Conservation (phyloP, 1,140 invertebrate genomes). For the Colletes latitarsis region DNA sequence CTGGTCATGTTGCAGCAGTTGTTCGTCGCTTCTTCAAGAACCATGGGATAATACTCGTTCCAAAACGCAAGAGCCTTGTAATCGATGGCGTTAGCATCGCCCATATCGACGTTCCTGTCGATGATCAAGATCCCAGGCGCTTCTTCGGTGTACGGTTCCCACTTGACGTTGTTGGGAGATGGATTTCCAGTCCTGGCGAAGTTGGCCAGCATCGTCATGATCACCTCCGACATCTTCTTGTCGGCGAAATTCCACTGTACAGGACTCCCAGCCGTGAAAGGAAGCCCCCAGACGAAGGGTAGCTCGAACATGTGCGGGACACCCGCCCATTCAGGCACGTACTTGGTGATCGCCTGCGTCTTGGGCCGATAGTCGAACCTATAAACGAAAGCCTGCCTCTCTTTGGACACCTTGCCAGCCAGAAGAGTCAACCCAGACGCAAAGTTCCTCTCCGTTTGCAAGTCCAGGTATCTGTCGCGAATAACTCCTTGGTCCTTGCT, state of each 20-base stretch:
- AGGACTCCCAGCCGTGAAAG: conserved; percentile 80
- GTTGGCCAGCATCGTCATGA: conserved; percentile 89
- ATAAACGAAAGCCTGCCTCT: conserved; percentile 85
- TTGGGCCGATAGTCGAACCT: conserved; percentile 89
- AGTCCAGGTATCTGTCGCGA: conserved; percentile 84
- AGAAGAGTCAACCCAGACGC: conserved; percentile 86
- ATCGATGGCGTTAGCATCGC: conserved; percentile 84
- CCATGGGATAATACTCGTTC: conserved; percentile 90
- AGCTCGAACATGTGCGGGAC: conserved; percentile 90
- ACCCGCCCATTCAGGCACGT: conserved; percentile 87
- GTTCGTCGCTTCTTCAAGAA: conserved; percentile 84
- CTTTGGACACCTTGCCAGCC: conserved; percentile 84
- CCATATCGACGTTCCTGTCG: conserved; percentile 88
- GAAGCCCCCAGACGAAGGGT: conserved; percentile 89
- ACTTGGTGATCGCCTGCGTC: conserved; percentile 83
- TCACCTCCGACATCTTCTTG: conserved; percentile 87
- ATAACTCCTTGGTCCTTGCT: conserved; percentile 83
- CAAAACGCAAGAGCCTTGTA: conserved; percentile 90
- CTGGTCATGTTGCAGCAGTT: conserved; percentile 85
- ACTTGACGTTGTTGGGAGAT: conserved; percentile 84
- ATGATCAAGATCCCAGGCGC: conserved; percentile 86
- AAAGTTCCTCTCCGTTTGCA: conserved; percentile 88
- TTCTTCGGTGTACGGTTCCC: conserved; percentile 85
- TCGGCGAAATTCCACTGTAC: conserved; percentile 88
- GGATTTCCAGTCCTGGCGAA: conserved; percentile 88